Evolutionary conservation across 2,113 vertebrate genomes (phyloP).

Genomic region (Chamaea fasciata): DNA sequence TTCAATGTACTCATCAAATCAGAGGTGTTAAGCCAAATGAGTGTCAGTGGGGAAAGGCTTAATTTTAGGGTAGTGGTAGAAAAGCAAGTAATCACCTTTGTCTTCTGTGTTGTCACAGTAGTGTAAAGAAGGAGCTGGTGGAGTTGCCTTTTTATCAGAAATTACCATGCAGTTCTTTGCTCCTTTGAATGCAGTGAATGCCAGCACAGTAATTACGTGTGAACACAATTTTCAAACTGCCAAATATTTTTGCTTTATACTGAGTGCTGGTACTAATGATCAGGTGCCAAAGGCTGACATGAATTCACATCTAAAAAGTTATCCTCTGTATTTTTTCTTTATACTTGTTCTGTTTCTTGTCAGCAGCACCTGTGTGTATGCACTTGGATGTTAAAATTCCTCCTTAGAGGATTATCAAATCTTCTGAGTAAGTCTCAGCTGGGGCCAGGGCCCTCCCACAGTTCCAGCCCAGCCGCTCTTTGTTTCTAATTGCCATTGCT

Average conservation of each 20-base stretch:
- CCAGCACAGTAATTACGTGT: conserved; percentile 1
- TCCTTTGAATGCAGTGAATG: background rate
- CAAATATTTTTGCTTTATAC: conserved; percentile 10
- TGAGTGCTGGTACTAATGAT: background rate
- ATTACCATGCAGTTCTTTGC: background rate
- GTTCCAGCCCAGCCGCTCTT: background rate
- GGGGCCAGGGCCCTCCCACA: background rate
- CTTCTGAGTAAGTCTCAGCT: background rate
- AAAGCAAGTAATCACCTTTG: background rate
- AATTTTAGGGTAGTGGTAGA: background rate
- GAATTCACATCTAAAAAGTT: background rate
- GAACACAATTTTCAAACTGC: conserved; percentile 4
- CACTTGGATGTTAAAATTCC: background rate
- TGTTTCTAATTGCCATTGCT: background rate
- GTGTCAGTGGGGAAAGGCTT: conserved; percentile 47
- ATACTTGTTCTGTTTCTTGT: background rate
- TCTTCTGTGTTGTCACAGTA: background rate
- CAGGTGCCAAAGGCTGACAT: conserved; percentile 13
- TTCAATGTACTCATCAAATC: conserved; percentile 86
- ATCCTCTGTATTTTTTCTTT: background rate
- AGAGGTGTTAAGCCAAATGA: conserved; percentile 83
- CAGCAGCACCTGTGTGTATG: background rate
- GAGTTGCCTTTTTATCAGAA: conserved; percentile 10
- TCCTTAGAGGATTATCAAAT: background rate
- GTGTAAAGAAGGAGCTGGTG: background rate